Conservation (phyloP, 2,888 invertebrate genomes). For the Amblyjoppa fuscipennis region DNA sequence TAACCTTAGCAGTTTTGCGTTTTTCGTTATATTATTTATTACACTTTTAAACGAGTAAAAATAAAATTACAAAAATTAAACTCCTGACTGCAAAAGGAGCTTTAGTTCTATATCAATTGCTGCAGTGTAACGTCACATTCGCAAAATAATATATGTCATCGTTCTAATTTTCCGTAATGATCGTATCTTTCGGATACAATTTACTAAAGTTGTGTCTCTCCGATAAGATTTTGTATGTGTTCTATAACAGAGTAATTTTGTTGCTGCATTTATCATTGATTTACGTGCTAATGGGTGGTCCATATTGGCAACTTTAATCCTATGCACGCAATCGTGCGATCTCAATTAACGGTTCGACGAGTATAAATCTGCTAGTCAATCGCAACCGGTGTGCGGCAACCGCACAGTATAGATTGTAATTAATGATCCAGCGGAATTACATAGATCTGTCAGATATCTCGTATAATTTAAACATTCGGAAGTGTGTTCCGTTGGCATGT, state of each 20-base stretch:
- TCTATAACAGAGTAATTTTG: background rate
- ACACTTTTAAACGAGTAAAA: too few relatives aligned
- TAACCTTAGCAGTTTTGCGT: too few relatives aligned
- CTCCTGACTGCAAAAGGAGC: too few relatives aligned
- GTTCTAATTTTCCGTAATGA: too few relatives aligned
- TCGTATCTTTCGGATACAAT: too few relatives aligned
- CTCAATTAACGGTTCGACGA: conserved; percentile 33
- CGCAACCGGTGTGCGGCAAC: background rate
- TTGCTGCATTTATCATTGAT: background rate
- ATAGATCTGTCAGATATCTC: background rate
- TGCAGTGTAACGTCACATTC: too few relatives aligned
- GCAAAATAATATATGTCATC: too few relatives aligned
- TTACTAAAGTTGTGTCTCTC: too few relatives aligned
- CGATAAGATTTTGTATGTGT: too few relatives aligned
- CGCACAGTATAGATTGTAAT: background rate
- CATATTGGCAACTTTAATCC: background rate
- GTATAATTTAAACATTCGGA: background rate
- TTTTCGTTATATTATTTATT: too few relatives aligned
- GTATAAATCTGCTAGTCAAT: background rate
- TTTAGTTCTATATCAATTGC: too few relatives aligned
- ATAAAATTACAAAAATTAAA: too few relatives aligned
- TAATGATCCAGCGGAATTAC: background rate
- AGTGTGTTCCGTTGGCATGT: background rate
- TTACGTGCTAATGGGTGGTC: background rate
- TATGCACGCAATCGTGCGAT: background rate